Conservation (phyloP, 2,797 vertebrate genomes). For the Bufotes viridis region DNA sequence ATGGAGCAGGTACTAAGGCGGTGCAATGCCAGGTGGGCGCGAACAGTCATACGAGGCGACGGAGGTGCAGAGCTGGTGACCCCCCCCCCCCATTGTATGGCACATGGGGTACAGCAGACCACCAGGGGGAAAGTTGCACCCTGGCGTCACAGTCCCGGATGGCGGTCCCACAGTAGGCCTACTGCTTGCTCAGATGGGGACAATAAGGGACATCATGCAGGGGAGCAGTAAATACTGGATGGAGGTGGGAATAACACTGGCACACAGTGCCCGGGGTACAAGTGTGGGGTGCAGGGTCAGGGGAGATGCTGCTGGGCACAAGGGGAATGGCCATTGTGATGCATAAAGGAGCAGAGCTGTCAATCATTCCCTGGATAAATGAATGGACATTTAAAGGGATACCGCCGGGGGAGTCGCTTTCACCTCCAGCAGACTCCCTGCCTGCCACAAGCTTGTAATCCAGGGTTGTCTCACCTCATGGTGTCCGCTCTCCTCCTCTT, state of each 20-base stretch:
- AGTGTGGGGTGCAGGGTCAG: neutral
- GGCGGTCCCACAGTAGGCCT: no score
- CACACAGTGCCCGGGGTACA: no score
- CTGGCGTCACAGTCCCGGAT: neutral
- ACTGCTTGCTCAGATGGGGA: neutral
- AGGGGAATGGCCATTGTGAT: neutral
- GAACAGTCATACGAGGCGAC: no score
- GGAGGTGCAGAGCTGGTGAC: neutral
- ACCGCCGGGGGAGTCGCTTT: no score
- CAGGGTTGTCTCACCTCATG: conserved; percentile 52
- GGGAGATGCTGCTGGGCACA: neutral
- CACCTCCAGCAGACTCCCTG: neutral
- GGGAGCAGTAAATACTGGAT: neutral
- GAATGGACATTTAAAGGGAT: conserved; percentile 19
- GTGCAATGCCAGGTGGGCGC: no score
- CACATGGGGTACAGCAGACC: neutral
- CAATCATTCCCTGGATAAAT: conserved; percentile 17
- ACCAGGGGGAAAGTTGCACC: neutral
- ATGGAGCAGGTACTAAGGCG: no score
- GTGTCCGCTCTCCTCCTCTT: conserved; percentile 25
- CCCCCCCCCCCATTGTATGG: no score
- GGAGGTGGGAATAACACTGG: no score
- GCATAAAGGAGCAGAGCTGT: neutral
- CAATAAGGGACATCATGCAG: neutral
- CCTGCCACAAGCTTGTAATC: neutral